These are phyloP conservation scores for Phengaris arion DNA, from an alignment of 2,888 invertebrate species.

Conservation along the genomic window DNA sequence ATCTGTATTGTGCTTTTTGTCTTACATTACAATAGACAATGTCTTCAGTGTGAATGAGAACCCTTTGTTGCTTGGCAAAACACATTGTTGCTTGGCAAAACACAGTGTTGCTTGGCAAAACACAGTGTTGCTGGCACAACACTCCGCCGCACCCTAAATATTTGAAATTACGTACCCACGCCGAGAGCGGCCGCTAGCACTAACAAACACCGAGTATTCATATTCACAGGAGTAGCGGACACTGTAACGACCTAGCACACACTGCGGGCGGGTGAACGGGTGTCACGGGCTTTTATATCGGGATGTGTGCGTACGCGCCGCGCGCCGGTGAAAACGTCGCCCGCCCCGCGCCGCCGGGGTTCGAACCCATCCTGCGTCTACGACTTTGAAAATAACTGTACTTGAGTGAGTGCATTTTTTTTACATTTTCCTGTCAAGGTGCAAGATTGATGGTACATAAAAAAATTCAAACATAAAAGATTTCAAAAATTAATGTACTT, in stretches of 20 bases:
- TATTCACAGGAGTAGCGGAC: slow-evolving; percentile 71
- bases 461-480: too few species aligned
- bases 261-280: slow-evolving; percentile 80
- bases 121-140: not conserved
- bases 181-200: slow-evolving; percentile 83
- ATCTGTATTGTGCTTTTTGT: too few species aligned
- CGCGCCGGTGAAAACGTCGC: slow-evolving; percentile 68
- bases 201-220: slow-evolving; percentile 79
- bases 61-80: not conserved
- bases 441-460: too few species aligned
- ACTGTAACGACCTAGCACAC: slow-evolving; percentile 77
- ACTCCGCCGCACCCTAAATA: slow-evolving; percentile 64
- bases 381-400: slow-evolving; percentile 19
- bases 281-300: slow-evolving; percentile 74
- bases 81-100: not conserved
- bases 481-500: too few species aligned
- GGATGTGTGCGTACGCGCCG: slow-evolving; percentile 62
- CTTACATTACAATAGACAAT: not conserved
- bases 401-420: too few species aligned
- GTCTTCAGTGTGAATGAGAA: not conserved
- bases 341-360: slow-evolving; percentile 46
- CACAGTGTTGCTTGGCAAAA: not conserved
- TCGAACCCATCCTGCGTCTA: slow-evolving; percentile 34
- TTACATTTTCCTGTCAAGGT: too few species aligned
- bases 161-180: slow-evolving; percentile 82